Conservation (phyloP, 2,797 vertebrate species). For the Geotrypetes seraphini region DNA sequence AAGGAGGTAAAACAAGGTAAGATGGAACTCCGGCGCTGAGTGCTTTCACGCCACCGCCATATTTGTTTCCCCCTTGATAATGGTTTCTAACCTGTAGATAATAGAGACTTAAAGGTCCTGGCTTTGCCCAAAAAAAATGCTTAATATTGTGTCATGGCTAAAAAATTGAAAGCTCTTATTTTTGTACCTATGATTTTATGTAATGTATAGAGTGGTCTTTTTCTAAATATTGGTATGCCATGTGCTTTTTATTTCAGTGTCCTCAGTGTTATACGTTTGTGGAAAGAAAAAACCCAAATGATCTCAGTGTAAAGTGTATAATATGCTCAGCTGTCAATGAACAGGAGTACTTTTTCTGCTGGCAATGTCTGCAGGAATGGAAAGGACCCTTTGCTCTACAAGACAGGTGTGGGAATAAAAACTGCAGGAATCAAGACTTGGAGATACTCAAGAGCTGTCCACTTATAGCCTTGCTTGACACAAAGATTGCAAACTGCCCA, state of each 20-base stretch:
- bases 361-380: slow-evolving; percentile 51
- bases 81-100: no score
- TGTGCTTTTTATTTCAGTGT: slow-evolving; percentile 47
- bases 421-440: slow-evolving; percentile 34
- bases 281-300: slow-evolving; percentile 33
- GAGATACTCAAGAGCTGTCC: slow-evolving; percentile 35
- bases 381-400: slow-evolving; percentile 31
- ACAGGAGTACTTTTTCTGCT: slow-evolving; percentile 38
- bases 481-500: slow-evolving; percentile 27
- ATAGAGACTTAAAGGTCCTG: no score
- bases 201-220: no score
- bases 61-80: no score
- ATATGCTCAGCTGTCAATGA: slow-evolving; percentile 27
- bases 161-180: no score
- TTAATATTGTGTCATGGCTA: no score
- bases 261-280: slow-evolving; percentile 42
- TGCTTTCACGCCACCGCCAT: no score
- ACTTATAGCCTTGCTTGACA: background rate
- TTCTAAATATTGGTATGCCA: no score
- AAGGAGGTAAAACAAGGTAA: no score
- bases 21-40: no score
- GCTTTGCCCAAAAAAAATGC: no score
- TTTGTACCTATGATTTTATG: no score
- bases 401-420: slow-evolving; percentile 38
- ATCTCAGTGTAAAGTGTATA: slow-evolving; percentile 41